phyloP scores from a whole-genome alignment of 1,140 invertebrate species.

The Vollenhovia emeryi region DNA sequence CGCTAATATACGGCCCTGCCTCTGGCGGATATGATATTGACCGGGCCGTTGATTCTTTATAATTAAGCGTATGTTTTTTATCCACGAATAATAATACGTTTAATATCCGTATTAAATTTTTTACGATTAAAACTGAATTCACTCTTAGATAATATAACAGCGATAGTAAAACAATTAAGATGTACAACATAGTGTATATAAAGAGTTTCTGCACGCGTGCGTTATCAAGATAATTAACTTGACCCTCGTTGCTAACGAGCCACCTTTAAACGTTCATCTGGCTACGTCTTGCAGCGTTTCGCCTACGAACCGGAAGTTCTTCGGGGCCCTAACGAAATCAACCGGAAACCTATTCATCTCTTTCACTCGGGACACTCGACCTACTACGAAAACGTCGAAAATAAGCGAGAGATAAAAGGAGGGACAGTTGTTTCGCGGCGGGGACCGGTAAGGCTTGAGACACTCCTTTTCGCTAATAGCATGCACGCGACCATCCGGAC shows the following conservation, averaged over 20 bases:
- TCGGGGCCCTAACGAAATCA: constrained; percentile 9
- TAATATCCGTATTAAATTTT: background rate
- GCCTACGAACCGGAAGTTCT: constrained; percentile 30
- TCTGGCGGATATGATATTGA: constrained; percentile 63
- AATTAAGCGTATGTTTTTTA: constrained; percentile 5
- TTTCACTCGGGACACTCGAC: background rate
- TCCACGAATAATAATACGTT: background rate
- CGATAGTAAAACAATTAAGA: constrained; percentile 24
- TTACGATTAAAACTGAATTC: background rate
- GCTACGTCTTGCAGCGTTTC: background rate
- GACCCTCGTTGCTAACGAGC: constrained; percentile 1
- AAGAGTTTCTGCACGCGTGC: background rate
- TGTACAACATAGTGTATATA: background rate
- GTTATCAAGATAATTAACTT: constrained; percentile 12
- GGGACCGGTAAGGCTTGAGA: constrained; percentile 56
- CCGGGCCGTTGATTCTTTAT: constrained; percentile 6
- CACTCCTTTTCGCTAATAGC: constrained; percentile 83
- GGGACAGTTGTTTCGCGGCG: constrained; percentile 64
- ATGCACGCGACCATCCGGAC: constrained; percentile 84
- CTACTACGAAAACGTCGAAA: constrained; percentile 31
- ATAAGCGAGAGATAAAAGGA: constrained; percentile 23
- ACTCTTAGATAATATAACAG: background rate
- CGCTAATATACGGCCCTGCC: constrained; percentile 60
- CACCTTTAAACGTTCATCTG: constrained; percentile 19
- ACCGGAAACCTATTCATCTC: constrained; percentile 69